phyloP scores from a whole-genome alignment of 2,888 invertebrate species.

The Brachypalpus laphriformis region DNA sequence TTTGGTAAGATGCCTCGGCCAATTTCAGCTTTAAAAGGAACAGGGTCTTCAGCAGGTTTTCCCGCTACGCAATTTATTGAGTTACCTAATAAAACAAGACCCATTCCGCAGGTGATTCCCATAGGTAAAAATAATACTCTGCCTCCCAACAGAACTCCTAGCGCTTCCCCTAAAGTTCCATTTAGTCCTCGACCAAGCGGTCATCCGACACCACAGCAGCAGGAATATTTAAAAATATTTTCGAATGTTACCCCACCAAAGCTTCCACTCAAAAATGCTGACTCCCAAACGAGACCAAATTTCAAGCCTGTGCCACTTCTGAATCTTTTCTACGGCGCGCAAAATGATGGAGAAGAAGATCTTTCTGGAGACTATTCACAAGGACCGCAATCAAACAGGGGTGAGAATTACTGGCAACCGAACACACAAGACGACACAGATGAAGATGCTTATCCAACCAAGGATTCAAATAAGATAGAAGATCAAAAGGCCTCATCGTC shows the following conservation, averaged over 20 bases:
- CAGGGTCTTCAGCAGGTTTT: neutral
- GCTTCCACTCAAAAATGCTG: neutral
- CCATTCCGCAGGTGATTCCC: conserved; percentile 13
- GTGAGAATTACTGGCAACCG: conserved; percentile 13
- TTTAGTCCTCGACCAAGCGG: neutral
- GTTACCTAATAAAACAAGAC: neutral
- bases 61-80: conserved; percentile 3
- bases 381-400: neutral
- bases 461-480: conserved; percentile 4
- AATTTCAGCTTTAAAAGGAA: neutral
- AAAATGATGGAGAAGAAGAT: conserved; percentile 74
- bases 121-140: neutral
- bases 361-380: conserved; percentile 18
- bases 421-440: conserved; percentile 7
- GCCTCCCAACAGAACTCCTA: neutral
- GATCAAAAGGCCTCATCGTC: conserved; percentile 66
- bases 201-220: neutral
- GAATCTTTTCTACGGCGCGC: conserved; percentile 16
- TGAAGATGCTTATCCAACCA: conserved; percentile 21
- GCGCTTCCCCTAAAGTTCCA: neutral
- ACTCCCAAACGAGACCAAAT: neutral
- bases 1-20: conserved; percentile 6
- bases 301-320: conserved; percentile 20
- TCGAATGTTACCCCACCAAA: neutral
- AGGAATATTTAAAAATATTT: conserved; percentile 30